phyloP scores from a whole-genome alignment of 2,888 invertebrate species.

The Drosophila prolongata region DNA sequence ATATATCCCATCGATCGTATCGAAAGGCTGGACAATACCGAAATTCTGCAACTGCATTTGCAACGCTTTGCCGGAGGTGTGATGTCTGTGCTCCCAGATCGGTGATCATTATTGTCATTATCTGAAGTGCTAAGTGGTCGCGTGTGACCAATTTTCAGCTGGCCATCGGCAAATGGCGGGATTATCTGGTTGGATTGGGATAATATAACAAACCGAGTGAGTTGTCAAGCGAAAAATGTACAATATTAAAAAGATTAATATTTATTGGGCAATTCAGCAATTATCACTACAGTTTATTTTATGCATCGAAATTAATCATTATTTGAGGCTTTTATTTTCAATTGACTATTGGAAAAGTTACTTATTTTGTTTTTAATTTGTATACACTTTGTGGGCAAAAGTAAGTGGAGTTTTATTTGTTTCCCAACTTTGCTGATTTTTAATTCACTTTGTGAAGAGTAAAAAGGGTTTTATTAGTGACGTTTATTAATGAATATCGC shows the following conservation, averaged over 20 bases:
- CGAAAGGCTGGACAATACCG: conserved; percentile 19
- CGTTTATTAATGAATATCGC: too few species aligned
- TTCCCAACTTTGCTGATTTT: too few species aligned
- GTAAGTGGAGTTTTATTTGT: too few species aligned
- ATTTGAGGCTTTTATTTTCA: too few species aligned
- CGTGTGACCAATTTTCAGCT: conserved; percentile 77
- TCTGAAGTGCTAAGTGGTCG: conserved; percentile 75
- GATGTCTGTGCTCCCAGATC: conserved; percentile 17
- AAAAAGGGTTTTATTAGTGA: too few species aligned
- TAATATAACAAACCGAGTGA: not conserved
- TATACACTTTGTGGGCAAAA: too few species aligned
- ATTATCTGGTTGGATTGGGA: not conserved
- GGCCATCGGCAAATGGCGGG: conserved; percentile 17
- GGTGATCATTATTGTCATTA: conserved; percentile 36
- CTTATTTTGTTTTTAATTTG: too few species aligned
- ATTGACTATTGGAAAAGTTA: too few species aligned
- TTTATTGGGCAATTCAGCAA: not conserved
- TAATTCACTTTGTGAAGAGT: too few species aligned
- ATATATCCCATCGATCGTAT: conserved; percentile 8
- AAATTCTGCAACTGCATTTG: conserved; percentile 8
- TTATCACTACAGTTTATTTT: too few species aligned
- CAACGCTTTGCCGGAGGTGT: conserved; percentile 27
- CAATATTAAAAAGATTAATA: too few species aligned
- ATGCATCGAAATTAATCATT: not conserved
- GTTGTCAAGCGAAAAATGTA: not conserved